phyloP scores from a whole-genome alignment of 2,797 vertebrate genomes.

The Denticeps clupeoides region DNA sequence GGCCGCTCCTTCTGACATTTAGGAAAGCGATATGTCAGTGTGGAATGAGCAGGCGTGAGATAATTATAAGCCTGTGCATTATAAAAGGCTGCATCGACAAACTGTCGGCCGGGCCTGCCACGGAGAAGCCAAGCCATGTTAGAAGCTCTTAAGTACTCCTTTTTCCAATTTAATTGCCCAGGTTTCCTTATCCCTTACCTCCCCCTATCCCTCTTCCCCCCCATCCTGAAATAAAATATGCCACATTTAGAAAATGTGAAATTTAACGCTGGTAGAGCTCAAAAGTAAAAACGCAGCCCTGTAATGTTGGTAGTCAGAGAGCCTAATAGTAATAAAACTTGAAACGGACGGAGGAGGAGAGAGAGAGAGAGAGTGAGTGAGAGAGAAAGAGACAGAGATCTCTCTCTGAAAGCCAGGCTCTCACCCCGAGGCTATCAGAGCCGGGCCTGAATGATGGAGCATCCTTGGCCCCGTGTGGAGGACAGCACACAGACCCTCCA shows the following conservation, averaged over 20 bases:
- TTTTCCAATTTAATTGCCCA: slow-evolving; percentile 52
- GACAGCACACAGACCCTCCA: slow-evolving; percentile 56
- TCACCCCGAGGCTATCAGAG: slow-evolving; percentile 53
- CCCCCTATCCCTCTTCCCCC: slow-evolving; percentile 37
- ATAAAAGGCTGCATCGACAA: slow-evolving; percentile 72
- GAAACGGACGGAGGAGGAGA: background rate
- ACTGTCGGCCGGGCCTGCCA: slow-evolving; percentile 56
- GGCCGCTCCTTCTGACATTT: slow-evolving; percentile 81
- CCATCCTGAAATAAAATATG: slow-evolving; percentile 1
- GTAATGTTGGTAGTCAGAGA: background rate
- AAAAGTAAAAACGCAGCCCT: background rate
- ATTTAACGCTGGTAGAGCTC: background rate
- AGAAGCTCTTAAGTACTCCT: slow-evolving; percentile 44
- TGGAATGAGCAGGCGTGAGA: slow-evolving; percentile 69
- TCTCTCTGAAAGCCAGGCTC: slow-evolving; percentile 17
- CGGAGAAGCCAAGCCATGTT: slow-evolving; percentile 29
- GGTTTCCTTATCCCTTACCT: slow-evolving; percentile 15
- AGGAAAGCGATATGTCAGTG: slow-evolving; percentile 77
- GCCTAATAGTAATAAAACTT: slow-evolving; percentile 15
- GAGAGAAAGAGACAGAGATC: background rate
- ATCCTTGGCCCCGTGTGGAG: slow-evolving; percentile 60
- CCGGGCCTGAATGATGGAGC: slow-evolving; percentile 58
- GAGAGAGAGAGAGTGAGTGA: background rate
- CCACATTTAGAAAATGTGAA: background rate
- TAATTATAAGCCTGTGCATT: slow-evolving; percentile 85